phyloP scores from a whole-genome alignment of 1,140 invertebrate species.

The Trichonephila inaurata region DNA sequence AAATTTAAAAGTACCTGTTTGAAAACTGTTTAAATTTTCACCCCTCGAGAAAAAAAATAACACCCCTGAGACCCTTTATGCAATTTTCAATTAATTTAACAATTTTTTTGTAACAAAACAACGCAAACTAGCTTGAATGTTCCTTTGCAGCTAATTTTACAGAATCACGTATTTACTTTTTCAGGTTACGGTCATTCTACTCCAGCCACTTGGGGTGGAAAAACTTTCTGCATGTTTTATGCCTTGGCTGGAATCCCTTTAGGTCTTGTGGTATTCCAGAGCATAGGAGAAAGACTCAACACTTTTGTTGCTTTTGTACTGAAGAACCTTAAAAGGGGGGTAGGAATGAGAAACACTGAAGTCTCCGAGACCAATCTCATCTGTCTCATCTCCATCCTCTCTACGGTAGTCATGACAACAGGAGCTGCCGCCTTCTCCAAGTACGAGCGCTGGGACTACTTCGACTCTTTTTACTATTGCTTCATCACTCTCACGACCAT shows the following conservation, averaged over 20 bases:
- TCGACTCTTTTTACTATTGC: slow-evolving; percentile 99
- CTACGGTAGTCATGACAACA: slow-evolving; percentile 94
- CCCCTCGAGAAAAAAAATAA: too few relatives aligned
- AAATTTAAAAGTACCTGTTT: too few relatives aligned
- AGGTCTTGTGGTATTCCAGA: slow-evolving; percentile 99
- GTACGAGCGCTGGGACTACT: slow-evolving; percentile 98
- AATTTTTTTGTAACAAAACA: too few relatives aligned
- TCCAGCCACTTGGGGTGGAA: slow-evolving; percentile 90
- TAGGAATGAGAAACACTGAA: slow-evolving; percentile 83
- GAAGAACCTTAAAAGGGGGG: slow-evolving; percentile 89
- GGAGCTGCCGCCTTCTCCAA: slow-evolving; percentile 97
- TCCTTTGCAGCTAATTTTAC: too few relatives aligned
- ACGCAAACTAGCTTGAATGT: too few relatives aligned
- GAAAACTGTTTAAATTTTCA: too few relatives aligned
- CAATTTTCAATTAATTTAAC: too few relatives aligned
- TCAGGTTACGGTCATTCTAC: slow-evolving; percentile 82
- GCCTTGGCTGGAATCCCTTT: slow-evolving; percentile 96
- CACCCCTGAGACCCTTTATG: too few relatives aligned
- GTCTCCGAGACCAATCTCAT: slow-evolving; percentile 95
- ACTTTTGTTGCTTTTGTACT: slow-evolving; percentile 97
- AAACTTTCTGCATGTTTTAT: slow-evolving; percentile 94
- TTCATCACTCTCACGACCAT: slow-evolving; percentile 99
- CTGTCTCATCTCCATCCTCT: slow-evolving; percentile 95
- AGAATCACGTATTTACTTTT: background rate
- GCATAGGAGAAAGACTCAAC: slow-evolving; percentile 97